These are phyloP conservation scores for Hemicrepidius hirtus DNA, from an alignment of 2,888 invertebrate species.

Conservation along the genomic window DNA sequence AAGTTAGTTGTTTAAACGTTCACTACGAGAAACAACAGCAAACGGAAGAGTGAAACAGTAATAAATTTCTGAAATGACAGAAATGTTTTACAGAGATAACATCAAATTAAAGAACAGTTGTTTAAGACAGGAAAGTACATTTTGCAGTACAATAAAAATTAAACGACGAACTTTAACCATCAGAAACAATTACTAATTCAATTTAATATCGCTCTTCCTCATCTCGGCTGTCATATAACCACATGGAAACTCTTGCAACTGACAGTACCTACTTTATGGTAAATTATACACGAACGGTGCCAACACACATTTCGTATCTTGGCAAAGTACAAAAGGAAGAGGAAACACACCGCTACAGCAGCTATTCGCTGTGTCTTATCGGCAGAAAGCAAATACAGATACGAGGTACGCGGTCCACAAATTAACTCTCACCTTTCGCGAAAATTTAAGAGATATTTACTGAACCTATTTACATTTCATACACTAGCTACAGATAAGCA, in stretches of 20 bases:
- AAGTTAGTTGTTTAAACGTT: too few species aligned
- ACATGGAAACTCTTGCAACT: slow-evolving; percentile 26
- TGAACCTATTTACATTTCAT: neutral
- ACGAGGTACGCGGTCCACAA: slow-evolving; percentile 5
- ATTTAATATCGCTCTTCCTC: slow-evolving; percentile 15
- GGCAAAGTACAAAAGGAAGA: slow-evolving; percentile 24
- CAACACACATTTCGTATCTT: slow-evolving; percentile 29
- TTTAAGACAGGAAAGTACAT: neutral
- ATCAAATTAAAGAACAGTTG: neutral
- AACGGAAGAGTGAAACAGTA: too few species aligned
- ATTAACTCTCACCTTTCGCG: slow-evolving; percentile 7
- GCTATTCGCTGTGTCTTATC: slow-evolving; percentile 25
- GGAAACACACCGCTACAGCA: slow-evolving; percentile 24
- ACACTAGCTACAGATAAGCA: neutral
- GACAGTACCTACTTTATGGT: slow-evolving; percentile 29
- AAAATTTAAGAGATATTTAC: slow-evolving; percentile 6
- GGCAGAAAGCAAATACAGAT: slow-evolving; percentile 19
- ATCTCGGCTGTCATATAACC: slow-evolving; percentile 12
- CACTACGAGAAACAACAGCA: too few species aligned
- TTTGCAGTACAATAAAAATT: neutral
- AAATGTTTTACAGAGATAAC: neutral
- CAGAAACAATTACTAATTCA: slow-evolving; percentile 21
- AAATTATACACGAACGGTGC: slow-evolving; percentile 18
- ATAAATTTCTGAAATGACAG: too few species aligned
- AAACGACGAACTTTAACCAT: slow-evolving; percentile 17